Conservation (phyloP, 2,797 vertebrate species). For the Corythornis leucogaster region DNA sequence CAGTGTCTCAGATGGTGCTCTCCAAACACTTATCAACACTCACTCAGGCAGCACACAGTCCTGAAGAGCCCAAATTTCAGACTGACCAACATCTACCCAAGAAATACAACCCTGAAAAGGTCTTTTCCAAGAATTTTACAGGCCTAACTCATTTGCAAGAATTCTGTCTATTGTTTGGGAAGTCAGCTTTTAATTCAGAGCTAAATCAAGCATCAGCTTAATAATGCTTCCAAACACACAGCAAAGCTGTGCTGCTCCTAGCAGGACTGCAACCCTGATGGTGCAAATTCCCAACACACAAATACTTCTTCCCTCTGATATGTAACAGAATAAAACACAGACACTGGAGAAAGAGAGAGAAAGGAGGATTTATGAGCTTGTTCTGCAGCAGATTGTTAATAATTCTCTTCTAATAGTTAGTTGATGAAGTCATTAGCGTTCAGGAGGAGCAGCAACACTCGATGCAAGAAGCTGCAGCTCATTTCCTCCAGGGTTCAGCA, state of each 20-base stretch:
- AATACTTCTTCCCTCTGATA: neutral
- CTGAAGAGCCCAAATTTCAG: neutral
- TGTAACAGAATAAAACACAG: neutral
- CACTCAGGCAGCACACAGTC: neutral
- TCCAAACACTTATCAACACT: neutral
- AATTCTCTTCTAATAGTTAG: neutral
- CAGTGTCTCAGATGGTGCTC: neutral
- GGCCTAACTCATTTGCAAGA: neutral
- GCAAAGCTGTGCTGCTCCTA: neutral
- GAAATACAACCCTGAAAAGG: neutral
- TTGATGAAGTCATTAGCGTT: neutral
- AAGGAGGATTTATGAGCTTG: neutral
- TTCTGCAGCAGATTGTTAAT: neutral
- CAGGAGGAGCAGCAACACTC: neutral
- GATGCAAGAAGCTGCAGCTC: neutral
- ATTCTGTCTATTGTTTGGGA: neutral
- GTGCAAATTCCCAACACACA: neutral
- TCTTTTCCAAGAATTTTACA: neutral
- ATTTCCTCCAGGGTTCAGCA: neutral
- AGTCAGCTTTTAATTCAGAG: neutral
- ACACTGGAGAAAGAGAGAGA: neutral
- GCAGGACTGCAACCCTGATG: neutral
- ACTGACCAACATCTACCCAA: neutral
- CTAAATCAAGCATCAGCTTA: neutral
- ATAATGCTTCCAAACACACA: neutral